A percentile compares a stretch with the other conserved stretches of the same genome.
Conservation (phyloP, 2,113 vertebrate genomes). For the Danionella cerebrum region DNA sequence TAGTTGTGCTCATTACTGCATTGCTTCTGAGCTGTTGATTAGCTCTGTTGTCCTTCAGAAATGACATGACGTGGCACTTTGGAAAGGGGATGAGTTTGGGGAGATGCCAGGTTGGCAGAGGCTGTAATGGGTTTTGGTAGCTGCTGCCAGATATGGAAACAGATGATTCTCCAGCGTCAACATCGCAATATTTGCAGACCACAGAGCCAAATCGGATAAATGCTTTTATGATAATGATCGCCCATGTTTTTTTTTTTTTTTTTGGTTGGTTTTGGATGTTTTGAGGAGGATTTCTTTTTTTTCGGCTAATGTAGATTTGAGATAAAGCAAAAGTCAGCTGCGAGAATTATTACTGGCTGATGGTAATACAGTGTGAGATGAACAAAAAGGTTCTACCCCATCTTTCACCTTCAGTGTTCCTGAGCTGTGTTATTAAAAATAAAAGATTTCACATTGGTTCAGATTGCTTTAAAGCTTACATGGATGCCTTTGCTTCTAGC, state of each 20-base stretch:
- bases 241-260: too few relatives aligned
- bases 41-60: conserved; percentile 39
- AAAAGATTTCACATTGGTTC: too few relatives aligned
- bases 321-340: not conserved
- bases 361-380: conserved; percentile 6
- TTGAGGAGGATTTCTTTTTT: not conserved
- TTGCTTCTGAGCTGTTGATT: conserved; percentile 12
- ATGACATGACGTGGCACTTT: conserved; percentile 39
- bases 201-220: not conserved
- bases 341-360: not conserved
- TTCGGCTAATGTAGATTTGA: not conserved
- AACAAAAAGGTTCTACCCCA: conserved; percentile 32
- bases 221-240: not conserved
- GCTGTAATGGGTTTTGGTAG: conserved; percentile 21
- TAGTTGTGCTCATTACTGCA: conserved; percentile 42
- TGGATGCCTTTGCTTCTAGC: not conserved
- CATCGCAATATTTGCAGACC: not conserved
- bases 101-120: conserved; percentile 26
- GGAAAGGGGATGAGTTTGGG: conserved; percentile 16
- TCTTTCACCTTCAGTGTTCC: not conserved
- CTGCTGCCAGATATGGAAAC: not conserved
- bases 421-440: not conserved
- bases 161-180: conserved; percentile 9
- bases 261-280: not conserved
- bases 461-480: too few relatives aligned